A percentile compares a stretch with the other conserved stretches of the same genome.
Conservation (phyloP, 2,888 invertebrate genomes). For the Ametastegia equiseti region DNA sequence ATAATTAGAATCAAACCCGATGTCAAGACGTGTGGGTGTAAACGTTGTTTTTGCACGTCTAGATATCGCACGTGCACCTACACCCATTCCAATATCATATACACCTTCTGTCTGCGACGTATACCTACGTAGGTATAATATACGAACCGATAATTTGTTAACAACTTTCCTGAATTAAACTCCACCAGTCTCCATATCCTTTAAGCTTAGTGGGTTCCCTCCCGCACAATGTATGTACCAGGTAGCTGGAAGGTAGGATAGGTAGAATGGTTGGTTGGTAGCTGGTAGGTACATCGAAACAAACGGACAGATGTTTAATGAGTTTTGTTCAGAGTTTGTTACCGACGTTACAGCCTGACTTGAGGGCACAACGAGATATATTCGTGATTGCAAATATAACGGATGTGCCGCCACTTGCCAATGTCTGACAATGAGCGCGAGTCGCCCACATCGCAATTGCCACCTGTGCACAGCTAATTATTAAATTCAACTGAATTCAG, state of each 20-base stretch:
- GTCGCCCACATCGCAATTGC: not conserved
- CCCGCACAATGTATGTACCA: slow-evolving; percentile 37
- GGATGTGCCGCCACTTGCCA: slow-evolving; percentile 50
- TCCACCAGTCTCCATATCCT: slow-evolving; percentile 19
- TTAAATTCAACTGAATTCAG: not conserved
- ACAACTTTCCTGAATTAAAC: slow-evolving; percentile 54
- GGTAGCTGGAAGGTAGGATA: slow-evolving; percentile 21
- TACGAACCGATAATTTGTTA: slow-evolving; percentile 59
- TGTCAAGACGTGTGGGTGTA: not conserved
- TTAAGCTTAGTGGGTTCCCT: not conserved
- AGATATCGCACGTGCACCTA: not conserved
- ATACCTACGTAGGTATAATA: not conserved
- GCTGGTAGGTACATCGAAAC: slow-evolving; percentile 65
- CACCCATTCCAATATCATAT: no score
- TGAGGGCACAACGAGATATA: slow-evolving; percentile 26
- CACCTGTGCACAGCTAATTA: slow-evolving; percentile 19
- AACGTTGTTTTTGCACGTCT: not conserved
- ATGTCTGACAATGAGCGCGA: slow-evolving; percentile 6
- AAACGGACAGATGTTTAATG: slow-evolving; percentile 74
- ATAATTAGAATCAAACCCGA: not conserved
- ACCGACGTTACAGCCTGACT: slow-evolving; percentile 31
- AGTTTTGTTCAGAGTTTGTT: slow-evolving; percentile 66
- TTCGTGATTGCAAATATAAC: slow-evolving; percentile 49
- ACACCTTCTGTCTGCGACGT: slow-evolving; percentile 31
- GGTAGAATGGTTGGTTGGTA: not conserved